Evolutionary conservation across 2,888 invertebrate genomes (phyloP), one percentile per base, ranked within the genome.

Genomic region (Drosophila peninsularis): DNA sequence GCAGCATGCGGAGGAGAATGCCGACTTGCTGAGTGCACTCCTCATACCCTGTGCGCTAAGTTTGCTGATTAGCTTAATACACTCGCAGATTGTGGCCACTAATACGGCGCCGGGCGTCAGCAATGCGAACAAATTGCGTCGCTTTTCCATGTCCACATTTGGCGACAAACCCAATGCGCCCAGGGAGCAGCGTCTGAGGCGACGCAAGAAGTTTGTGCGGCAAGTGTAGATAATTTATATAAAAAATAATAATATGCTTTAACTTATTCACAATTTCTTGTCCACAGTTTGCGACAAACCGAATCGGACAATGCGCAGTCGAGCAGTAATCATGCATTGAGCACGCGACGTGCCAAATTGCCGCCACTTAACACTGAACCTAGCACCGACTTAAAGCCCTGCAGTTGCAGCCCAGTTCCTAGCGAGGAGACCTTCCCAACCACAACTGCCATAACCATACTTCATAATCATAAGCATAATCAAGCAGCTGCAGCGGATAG

Each of bases 11-110:
- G 86, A 88, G n/a, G 90, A 90, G 78, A 91, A 94, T 93, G 93
- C 93, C 75, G 93, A 96, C 61, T 93, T 95, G 52, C 92, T 94
- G 37, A 94, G 95, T 64, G 96, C 97, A 91, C 93, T 97, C 57
- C 88, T 96, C 32, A 94, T 96, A 80, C 97, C 97, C 5, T 93
- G 94, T 75, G 93, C 95, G 53, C 94, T 97, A 93, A 95, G 96
- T 94, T 93, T 96, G 87, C 93, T 95, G 54, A 93, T 97, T 68
- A 96, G 96, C 78, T 93, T 96, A 60, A 95, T 97, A 70, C 96
- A 97, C 91, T 96, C 96, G 0, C 96, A 96, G 93, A 96, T 97
- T 82, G 96, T 95, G 10, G 95, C 95, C 2, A 95, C 95, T 7
- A 94, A 94, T 83, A 93, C 93, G n/a, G 91, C 85, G 30, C 55